phyloP scores from a whole-genome alignment of 2,797 vertebrate species.

The Sparidentex hasta region DNA sequence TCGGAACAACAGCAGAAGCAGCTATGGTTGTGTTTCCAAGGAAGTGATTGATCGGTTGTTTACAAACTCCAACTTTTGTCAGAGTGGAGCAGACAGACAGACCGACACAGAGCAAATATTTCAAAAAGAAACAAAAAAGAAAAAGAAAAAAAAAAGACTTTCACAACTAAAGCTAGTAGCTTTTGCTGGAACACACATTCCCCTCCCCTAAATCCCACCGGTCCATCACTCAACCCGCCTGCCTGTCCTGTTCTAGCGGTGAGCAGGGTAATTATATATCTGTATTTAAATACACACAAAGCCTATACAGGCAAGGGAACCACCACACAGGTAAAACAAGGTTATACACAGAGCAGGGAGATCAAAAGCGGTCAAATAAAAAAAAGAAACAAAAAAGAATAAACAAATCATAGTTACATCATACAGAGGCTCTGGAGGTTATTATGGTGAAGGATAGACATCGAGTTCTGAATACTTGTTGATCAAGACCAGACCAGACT shows the following conservation, averaged over 20 bases:
- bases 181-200: constrained; percentile 43
- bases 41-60: constrained; percentile 69
- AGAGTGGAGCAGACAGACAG: constrained; percentile 63
- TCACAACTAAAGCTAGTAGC: constrained; percentile 55
- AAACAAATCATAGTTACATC: constrained; percentile 58
- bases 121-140: constrained; percentile 9
- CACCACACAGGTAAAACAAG: constrained; percentile 90
- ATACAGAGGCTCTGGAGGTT: constrained; percentile 73
- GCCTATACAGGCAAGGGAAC: constrained; percentile 64
- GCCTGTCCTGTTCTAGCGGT: constrained; percentile 91
- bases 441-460: constrained; percentile 59
- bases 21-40: constrained; percentile 44
- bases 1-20: constrained; percentile 58
- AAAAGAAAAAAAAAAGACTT: constrained; percentile 20
- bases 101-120: constrained; percentile 42
- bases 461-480: constrained; percentile 49
- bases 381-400: constrained; percentile 6
- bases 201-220: constrained; percentile 54
- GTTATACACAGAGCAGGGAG: constrained; percentile 88
- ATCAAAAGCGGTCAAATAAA: constrained; percentile 73
- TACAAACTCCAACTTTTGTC: constrained; percentile 58
- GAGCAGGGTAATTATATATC: constrained; percentile 87
- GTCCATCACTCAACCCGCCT: constrained; percentile 51
- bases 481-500: constrained; percentile 69
- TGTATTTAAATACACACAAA: constrained; percentile 77